Percentiles rank a stretch among this genome's conserved stretches.
phyloP scores from a whole-genome alignment of 2,797 vertebrate genomes.

The Otus scops region DNA sequence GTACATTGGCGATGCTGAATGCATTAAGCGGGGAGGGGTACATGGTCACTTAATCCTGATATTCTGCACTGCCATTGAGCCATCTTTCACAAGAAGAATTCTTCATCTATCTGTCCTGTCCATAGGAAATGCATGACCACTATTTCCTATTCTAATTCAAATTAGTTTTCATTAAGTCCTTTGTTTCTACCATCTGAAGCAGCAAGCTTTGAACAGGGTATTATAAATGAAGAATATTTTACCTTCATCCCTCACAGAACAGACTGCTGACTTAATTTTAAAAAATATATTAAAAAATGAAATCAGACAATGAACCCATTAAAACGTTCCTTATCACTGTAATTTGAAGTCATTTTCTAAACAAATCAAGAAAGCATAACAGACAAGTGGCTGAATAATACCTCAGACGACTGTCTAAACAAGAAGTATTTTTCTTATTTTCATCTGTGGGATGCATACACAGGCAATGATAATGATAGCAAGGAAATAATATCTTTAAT shows the following conservation, averaged over 20 bases:
- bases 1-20: background rate
- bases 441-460: background rate
- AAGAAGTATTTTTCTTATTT: background rate
- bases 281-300: background rate
- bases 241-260: background rate
- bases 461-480: background rate
- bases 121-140: background rate
- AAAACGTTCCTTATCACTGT: background rate
- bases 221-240: background rate
- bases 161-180: background rate
- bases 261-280: background rate
- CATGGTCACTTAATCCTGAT: background rate
- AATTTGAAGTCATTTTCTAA: conserved; percentile 37
- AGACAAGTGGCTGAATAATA: conserved; percentile 2
- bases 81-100: background rate
- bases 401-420: background rate
- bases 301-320: background rate
- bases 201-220: background rate
- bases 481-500: conserved; percentile 45
- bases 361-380: background rate
- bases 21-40: background rate
- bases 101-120: background rate
- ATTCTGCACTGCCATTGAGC: background rate
- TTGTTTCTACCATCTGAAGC: conserved; percentile 2
- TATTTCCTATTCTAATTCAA: background rate